These are phyloP conservation scores for Microtus ochrogaster DNA, from an alignment of 2,113 vertebrate species.

Conservation along the genomic window DNA sequence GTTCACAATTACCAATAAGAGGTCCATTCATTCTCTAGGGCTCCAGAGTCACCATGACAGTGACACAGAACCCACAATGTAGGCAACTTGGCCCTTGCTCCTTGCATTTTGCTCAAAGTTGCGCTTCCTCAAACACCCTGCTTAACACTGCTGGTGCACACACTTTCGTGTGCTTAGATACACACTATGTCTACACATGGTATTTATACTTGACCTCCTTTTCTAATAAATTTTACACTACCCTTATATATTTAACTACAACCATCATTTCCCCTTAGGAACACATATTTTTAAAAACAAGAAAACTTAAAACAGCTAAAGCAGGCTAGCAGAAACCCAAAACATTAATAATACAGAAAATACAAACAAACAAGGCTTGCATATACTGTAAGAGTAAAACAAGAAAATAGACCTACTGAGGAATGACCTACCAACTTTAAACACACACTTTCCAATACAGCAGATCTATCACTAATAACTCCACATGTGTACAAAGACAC, in stretches of 20 bases:
- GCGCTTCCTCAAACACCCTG: background rate
- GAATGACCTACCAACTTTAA: background rate
- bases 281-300: background rate
- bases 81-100: background rate
- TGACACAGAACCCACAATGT: background rate
- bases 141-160: background rate
- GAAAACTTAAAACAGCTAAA: background rate
- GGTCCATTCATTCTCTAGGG: background rate
- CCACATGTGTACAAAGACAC: background rate
- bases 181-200: background rate
- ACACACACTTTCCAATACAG: background rate
- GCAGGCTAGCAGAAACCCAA: background rate
- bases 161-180: background rate
- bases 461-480: background rate
- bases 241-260: background rate
- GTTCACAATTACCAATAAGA: background rate
- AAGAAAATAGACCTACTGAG: background rate
- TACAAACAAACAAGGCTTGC: background rate
- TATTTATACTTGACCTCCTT: background rate
- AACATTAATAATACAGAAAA: background rate
- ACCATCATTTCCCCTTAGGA: background rate
- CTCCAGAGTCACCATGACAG: background rate
- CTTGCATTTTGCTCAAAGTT: background rate
- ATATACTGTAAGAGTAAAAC: background rate
- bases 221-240: slow-evolving; percentile 32